These are phyloP conservation scores for Ptilodon capucinus DNA, from an alignment of 2,888 invertebrate genomes.

Conservation along the genomic window DNA sequence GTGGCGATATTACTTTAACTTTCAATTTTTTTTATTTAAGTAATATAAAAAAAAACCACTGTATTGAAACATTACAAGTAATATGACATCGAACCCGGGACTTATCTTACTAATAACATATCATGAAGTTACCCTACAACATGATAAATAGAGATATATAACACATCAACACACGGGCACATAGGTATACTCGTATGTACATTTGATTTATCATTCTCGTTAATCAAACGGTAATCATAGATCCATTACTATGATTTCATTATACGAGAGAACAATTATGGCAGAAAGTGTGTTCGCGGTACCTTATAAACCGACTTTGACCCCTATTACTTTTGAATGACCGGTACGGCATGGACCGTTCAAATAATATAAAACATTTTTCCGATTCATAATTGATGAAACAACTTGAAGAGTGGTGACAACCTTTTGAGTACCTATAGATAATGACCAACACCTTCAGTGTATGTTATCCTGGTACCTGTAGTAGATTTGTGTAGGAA, in stretches of 20 bases:
- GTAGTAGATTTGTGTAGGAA: background rate
- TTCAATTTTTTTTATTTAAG: no score
- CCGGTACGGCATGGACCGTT: background rate
- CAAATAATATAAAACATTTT: background rate
- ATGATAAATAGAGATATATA: constrained; percentile 6
- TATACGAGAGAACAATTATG: constrained; percentile 56
- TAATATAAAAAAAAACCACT: no score
- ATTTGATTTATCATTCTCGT: constrained; percentile 62
- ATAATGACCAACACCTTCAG: background rate
- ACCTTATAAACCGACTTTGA: constrained; percentile 34
- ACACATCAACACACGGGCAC: constrained; percentile 19
- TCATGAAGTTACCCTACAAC: background rate
- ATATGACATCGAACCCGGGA: no score
- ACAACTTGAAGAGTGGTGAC: constrained; percentile 11
- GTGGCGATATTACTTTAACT: no score
- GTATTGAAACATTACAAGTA: no score
- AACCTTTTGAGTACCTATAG: constrained; percentile 5
- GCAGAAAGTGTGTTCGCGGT: constrained; percentile 39
- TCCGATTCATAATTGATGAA: constrained; percentile 25
- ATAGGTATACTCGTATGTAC: no score
- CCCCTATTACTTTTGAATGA: constrained; percentile 26
- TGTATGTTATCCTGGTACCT: background rate
- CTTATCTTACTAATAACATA: background rate
- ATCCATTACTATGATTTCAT: constrained; percentile 58
- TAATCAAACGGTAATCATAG: constrained; percentile 64